Evolutionary conservation across 2,888 invertebrate species (phyloP).

Genomic region (Perdita meconis): DNA sequence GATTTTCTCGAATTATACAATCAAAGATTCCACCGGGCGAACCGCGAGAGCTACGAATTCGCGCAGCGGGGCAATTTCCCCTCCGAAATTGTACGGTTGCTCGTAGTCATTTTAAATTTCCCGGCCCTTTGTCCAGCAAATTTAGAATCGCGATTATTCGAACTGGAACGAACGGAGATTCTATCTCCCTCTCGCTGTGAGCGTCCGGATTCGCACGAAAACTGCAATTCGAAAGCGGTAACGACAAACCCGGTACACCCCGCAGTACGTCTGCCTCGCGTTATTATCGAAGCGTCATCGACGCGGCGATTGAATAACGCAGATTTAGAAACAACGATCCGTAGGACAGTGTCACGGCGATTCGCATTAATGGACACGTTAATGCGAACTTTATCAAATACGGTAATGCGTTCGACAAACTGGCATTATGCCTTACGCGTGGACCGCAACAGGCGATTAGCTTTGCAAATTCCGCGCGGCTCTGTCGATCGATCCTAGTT

Average conservation of each 20-base stretch:
- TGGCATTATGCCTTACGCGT: conserved; percentile 65
- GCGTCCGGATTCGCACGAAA: too few relatives aligned
- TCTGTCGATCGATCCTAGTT: conserved; percentile 60
- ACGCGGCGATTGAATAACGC: conserved; percentile 11
- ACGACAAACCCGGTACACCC: not conserved
- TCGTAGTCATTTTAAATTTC: conserved; percentile 51
- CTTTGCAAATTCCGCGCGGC: conserved; percentile 66
- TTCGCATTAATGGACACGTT: conserved; percentile 63
- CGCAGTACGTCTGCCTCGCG: not conserved
- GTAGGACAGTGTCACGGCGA: conserved; percentile 24
- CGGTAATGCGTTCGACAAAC: conserved; percentile 66
- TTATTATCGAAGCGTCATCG: conserved; percentile 15
- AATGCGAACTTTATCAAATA: conserved; percentile 69
- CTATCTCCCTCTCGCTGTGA: too few relatives aligned
- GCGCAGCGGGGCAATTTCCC: conserved; percentile 5
- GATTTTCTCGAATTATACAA: conserved; percentile 46
- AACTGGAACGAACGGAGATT: not conserved
- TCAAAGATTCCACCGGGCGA: conserved; percentile 25
- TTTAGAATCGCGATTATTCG: not conserved
- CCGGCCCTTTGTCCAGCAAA: not conserved
- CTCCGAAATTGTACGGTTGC: conserved; percentile 38
- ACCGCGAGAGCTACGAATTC: not conserved
- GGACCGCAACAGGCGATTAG: conserved; percentile 67
- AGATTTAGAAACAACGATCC: conserved; percentile 28
- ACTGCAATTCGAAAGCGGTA: conserved; percentile 3